A percentile compares a stretch with the other conserved stretches of the same genome.
phyloP scores from a whole-genome alignment of 2,888 invertebrate species.

The Pelosia muscerda region DNA sequence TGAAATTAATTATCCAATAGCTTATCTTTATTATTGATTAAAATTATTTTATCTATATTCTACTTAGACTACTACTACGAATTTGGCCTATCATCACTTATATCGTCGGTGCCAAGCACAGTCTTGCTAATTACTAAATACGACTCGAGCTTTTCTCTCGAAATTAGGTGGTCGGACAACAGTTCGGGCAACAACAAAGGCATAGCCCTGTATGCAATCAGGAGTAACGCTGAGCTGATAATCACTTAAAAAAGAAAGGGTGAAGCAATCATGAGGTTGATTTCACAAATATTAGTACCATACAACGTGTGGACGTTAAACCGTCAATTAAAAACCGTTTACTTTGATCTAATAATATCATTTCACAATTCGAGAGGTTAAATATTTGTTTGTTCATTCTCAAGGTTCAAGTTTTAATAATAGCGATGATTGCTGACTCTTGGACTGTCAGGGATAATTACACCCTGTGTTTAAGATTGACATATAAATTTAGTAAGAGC shows the following conservation, averaged over 20 bases:
- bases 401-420: conserved; percentile 48
- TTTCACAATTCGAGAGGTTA: conserved; percentile 40
- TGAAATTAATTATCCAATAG: conserved; percentile 23
- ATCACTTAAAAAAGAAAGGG: neutral
- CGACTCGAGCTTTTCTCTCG: neutral
- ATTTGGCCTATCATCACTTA: no score
- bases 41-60: no score
- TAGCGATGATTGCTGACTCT: conserved; percentile 44
- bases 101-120: neutral
- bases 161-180: neutral
- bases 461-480: conserved; percentile 18
- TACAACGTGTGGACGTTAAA: conserved; percentile 25
- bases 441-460: conserved; percentile 48
- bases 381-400: conserved; percentile 40
- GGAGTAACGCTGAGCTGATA: neutral
- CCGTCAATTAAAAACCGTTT: conserved; percentile 51
- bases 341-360: conserved; percentile 49
- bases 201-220: neutral
- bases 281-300: conserved; percentile 31
- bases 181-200: no score
- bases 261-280: neutral
- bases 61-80: neutral
- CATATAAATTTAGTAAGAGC: conserved; percentile 16
- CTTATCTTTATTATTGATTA: neutral
- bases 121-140: neutral